Evolutionary conservation across 1,140 invertebrate genomes (phyloP).

Genomic region (Eupristina koningsbergeri): DNA sequence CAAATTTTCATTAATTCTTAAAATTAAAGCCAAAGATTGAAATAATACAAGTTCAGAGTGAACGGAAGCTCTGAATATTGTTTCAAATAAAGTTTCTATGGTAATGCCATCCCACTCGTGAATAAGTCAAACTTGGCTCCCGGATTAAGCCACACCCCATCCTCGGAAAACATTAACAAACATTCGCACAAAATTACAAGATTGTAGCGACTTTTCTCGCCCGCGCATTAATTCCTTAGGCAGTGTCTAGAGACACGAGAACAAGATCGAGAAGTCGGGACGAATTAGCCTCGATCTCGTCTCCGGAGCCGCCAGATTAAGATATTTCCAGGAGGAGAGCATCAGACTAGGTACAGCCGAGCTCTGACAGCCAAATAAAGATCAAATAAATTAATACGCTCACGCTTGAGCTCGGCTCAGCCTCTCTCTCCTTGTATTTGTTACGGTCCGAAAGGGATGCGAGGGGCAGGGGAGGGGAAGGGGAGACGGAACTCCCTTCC

Average conservation of each 20-base stretch:
- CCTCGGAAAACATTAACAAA: neutral
- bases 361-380: conserved; percentile 72
- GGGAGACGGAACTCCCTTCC: no score
- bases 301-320: conserved; percentile 29
- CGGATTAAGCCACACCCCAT: conserved; percentile 9
- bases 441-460: conserved; percentile 34
- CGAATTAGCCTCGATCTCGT: conserved; percentile 36
- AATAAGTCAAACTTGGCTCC: neutral
- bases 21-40: no score
- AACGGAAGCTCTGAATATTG: no score
- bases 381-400: conserved; percentile 72
- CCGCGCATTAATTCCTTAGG: neutral
- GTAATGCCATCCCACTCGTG: no score
- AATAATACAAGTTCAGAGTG: no score
- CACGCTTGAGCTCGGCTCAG: conserved; percentile 46
- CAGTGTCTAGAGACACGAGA: neutral
- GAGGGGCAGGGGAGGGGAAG: neutral
- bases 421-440: conserved; percentile 9
- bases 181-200: neutral
- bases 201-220: neutral
- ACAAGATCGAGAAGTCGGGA: conserved; percentile 22
- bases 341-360: conserved; percentile 62
- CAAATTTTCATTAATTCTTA: no score
- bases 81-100: no score
- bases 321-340: conserved; percentile 60